Evolutionary conservation across 1,140 invertebrate species (phyloP).

Genomic region (Anoplophora glabripennis): DNA sequence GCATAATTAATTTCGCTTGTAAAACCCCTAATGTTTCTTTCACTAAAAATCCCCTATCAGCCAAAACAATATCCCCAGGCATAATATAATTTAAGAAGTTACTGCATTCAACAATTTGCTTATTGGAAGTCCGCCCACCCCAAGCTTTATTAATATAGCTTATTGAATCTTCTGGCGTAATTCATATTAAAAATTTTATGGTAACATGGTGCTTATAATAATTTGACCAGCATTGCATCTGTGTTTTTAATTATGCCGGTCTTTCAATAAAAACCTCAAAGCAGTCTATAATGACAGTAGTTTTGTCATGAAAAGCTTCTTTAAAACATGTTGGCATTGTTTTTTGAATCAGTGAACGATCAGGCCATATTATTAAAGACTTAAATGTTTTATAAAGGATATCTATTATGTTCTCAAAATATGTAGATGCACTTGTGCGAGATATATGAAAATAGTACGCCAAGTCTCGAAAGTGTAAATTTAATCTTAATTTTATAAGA

Average conservation of each 20-base stretch:
- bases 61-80: too few relatives aligned
- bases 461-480: slow-evolving; percentile 8
- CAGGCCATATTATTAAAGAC: slow-evolving; percentile 1
- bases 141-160: slow-evolving; percentile 25
- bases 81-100: too few relatives aligned
- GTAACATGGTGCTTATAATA: slow-evolving; percentile 30
- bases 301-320: slow-evolving; percentile 8
- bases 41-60: too few relatives aligned
- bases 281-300: slow-evolving; percentile 24
- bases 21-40: too few relatives aligned
- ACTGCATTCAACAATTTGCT: slow-evolving; percentile 19
- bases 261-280: slow-evolving; percentile 25
- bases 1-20: too few relatives aligned
- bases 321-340: neutral
- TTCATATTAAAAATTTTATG: slow-evolving; percentile 32
- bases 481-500: slow-evolving; percentile 10
- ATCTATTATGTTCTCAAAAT: slow-evolving; percentile 13
- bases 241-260: slow-evolving; percentile 8
- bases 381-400: slow-evolving; percentile 1
- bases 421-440: slow-evolving; percentile 1
- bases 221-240: slow-evolving; percentile 25
- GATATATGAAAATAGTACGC: slow-evolving; percentile 7
- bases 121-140: slow-evolving; percentile 22
- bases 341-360: neutral
- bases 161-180: slow-evolving; percentile 24